A percentile compares a stretch with the other conserved stretches of the same genome.
Evolutionary conservation across 1,140 invertebrate species (phyloP).

Genomic region (Drosophila trapezifrons): DNA sequence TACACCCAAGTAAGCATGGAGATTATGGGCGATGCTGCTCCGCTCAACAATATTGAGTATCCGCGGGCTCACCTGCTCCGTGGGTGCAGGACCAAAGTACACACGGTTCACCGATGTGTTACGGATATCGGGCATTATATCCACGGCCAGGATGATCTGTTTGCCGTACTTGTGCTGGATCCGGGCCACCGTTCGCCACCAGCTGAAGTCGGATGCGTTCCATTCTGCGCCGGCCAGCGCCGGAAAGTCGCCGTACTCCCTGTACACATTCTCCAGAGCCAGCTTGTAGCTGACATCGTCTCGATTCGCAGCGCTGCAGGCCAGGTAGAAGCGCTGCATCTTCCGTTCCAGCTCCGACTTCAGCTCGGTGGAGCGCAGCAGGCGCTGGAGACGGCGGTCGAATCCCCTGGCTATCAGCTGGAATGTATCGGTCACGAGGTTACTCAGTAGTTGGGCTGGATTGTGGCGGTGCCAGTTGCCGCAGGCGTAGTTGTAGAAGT

Average conservation of each 20-base stretch:
- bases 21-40: neutral
- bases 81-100: constrained; percentile 48
- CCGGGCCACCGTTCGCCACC: constrained; percentile 64
- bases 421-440: constrained; percentile 62
- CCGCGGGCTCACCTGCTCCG: neutral
- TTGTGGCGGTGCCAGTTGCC: constrained; percentile 87
- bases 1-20: constrained; percentile 44
- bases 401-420: constrained; percentile 55
- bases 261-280: constrained; percentile 47
- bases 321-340: constrained; percentile 61
- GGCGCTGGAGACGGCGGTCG: constrained; percentile 37
- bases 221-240: constrained; percentile 30
- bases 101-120: constrained; percentile 53
- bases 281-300: constrained; percentile 55
- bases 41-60: constrained; percentile 27
- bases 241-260: constrained; percentile 58
- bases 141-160: constrained; percentile 54
- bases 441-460: constrained; percentile 54
- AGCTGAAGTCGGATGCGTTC: constrained; percentile 56
- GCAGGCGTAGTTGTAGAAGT: constrained; percentile 88
- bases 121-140: constrained; percentile 54
- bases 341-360: constrained; percentile 50
- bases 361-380: constrained; percentile 38
- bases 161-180: constrained; percentile 64
- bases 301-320: constrained; percentile 42